Base-by-base conservation (phyloP, 1,140 invertebrate genomes). In the Cyclargus thomasi region DNA sequence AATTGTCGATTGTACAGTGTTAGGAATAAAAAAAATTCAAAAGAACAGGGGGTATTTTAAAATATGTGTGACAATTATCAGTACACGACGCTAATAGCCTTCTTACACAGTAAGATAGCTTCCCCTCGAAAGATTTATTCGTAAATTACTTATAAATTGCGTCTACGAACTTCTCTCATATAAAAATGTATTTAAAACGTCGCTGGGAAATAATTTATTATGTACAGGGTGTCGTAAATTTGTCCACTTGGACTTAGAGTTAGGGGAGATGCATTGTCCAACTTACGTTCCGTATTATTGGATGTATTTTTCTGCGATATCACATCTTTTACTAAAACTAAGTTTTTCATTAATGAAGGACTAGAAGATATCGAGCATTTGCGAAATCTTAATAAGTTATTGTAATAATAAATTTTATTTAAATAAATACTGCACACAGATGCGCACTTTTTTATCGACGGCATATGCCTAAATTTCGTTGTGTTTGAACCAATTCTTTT, bases 151-250 rank as follows among this genome's bases (percentile, higher is more conserved):
- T 86, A 85, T 88, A 86, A 88, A 90, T 90, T 88, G 85, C 53
- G 64, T 53, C 23, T 36, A 53, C 23, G 64, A 59, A 53, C 81
- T 76, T 77, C 78, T 82, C 76, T 77, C 80, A 80, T 88, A 90
- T 88, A 90, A 90, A 90, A 90, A 88, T 90, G 86, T 90, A 90
- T 90, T 90, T 90, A 88, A 90, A 90, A 88, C 74, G 86, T 86
- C 83, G 73, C 76, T 74, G 68, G 74, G 78, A 86, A 88, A 86
- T 90, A 85, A 90, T 90, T 90, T 90, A 90, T 88, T 79, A 76
- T 72, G 65, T 78, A 79, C 72, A 70, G 74, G 78, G 78, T 81
- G 79, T 88, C 86, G 79, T 90, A 90, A 88, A 88, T 88, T 90
- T 90, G 87, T 86, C 85, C 81, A 83, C 80, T 83, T 75, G 73